Conservation (phyloP, 1,140 invertebrate genomes). For the Pseudomyrmex concolor region DNA sequence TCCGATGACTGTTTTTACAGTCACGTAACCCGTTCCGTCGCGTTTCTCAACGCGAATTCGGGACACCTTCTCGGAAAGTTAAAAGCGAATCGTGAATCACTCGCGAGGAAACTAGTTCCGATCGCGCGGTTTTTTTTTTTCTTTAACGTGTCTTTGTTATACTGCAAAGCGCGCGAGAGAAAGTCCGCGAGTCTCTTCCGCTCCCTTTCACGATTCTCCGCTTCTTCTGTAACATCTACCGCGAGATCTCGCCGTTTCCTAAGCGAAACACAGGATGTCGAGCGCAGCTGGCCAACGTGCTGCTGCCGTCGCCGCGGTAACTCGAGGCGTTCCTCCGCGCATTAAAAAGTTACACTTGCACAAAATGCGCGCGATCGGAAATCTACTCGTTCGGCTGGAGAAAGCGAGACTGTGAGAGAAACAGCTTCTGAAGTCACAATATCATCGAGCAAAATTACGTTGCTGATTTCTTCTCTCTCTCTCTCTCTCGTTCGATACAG, state of each 20-base stretch:
- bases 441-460: not conserved
- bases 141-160: constrained; percentile 31
- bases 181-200: constrained; percentile 33
- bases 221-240: constrained; percentile 20
- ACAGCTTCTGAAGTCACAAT: not conserved
- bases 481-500: no score
- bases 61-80: constrained; percentile 12
- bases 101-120: not conserved
- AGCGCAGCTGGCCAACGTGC: not conserved
- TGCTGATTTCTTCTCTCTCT: not conserved
- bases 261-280: constrained; percentile 10
- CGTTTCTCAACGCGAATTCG: not conserved
- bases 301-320: no score
- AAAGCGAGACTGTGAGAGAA: not conserved
- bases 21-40: not conserved
- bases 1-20: not conserved
- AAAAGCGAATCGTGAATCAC: constrained; percentile 28
- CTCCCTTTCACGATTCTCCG: not conserved
- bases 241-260: not conserved
- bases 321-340: constrained; percentile 8
- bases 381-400: not conserved
- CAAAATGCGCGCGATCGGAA: not conserved
- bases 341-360: not conserved
- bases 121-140: not conserved
- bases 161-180: constrained; percentile 24